These are phyloP conservation scores for Apis cerana DNA, from an alignment of 1,140 invertebrate genomes.

Conservation along the genomic window DNA sequence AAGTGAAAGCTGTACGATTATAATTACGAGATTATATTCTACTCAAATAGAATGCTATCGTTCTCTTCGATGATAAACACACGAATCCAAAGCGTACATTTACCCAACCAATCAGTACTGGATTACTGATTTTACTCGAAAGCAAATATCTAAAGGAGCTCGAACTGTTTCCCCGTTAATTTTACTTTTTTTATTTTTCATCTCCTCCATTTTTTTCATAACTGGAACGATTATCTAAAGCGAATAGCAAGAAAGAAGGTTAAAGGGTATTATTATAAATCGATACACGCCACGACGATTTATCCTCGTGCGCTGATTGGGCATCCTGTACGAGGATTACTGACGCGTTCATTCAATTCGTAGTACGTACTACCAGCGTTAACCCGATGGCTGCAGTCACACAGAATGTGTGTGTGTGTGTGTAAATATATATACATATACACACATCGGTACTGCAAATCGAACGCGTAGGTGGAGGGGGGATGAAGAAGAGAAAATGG, in stretches of 20 bases:
- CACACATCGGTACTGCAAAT: neutral
- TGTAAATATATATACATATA: neutral
- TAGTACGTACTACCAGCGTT: slow-evolving; percentile 45
- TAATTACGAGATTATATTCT: too few relatives aligned
- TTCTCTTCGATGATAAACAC: too few relatives aligned
- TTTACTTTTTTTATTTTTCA: neutral
- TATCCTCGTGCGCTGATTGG: slow-evolving; percentile 62
- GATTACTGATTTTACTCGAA: too few relatives aligned
- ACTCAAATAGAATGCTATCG: too few relatives aligned
- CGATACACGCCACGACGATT: slow-evolving; percentile 12
- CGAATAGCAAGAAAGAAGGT: neutral
- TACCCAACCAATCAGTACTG: too few relatives aligned
- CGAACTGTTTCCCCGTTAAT: too few relatives aligned
- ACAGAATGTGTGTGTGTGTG: slow-evolving; percentile 14
- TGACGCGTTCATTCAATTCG: slow-evolving; percentile 62
- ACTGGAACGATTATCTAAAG: neutral
- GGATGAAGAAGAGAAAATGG: neutral
- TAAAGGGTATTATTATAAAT: slow-evolving; percentile 28
- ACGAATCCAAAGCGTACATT: too few relatives aligned
- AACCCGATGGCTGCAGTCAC: slow-evolving; percentile 31
- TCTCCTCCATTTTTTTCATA: too few relatives aligned
- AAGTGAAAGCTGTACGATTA: too few relatives aligned
- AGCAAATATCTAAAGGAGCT: too few relatives aligned
- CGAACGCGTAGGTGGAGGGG: slow-evolving; percentile 10
- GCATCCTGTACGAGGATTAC: slow-evolving; percentile 62